A percentile compares a stretch with the other conserved stretches of the same genome.
Conservation (phyloP, 2,113 vertebrate species). For the Naja naja region DNA sequence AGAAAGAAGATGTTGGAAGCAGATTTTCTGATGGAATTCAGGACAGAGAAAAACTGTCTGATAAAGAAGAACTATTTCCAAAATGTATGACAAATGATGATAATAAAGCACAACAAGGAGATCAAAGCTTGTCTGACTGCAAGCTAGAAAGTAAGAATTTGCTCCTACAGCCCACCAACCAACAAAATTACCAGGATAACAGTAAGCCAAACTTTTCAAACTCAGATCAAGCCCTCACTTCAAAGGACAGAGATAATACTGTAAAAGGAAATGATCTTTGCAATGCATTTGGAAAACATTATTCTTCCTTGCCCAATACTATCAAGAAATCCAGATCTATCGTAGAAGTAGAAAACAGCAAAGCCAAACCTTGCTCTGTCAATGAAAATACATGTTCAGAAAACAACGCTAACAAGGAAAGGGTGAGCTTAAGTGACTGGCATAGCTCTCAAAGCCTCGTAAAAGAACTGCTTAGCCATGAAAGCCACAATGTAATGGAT, state of each 20-base stretch:
- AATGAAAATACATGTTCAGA: background rate
- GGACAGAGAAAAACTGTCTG: background rate
- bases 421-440: conserved; percentile 28
- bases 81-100: background rate
- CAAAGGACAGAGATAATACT: background rate
- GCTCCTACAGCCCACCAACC: background rate
- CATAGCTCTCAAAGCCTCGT: conserved; percentile 21
- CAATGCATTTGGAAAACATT: background rate
- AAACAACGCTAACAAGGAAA: background rate
- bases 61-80: background rate
- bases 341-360: conserved; percentile 21
- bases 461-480: background rate
- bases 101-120: background rate
- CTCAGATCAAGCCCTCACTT: background rate
- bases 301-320: background rate
- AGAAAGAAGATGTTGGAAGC: background rate
- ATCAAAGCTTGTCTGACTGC: background rate
- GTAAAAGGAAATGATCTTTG: background rate
- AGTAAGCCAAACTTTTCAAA: background rate
- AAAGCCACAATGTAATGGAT: conserved; percentile 29
- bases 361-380: background rate
- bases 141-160: conserved; percentile 32
- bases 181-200: background rate
- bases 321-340: conserved; percentile 30
- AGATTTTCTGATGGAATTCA: background rate